Evolutionary conservation across 2,113 vertebrate species (phyloP).

Genomic region (Sclerurus mexicanus): DNA sequence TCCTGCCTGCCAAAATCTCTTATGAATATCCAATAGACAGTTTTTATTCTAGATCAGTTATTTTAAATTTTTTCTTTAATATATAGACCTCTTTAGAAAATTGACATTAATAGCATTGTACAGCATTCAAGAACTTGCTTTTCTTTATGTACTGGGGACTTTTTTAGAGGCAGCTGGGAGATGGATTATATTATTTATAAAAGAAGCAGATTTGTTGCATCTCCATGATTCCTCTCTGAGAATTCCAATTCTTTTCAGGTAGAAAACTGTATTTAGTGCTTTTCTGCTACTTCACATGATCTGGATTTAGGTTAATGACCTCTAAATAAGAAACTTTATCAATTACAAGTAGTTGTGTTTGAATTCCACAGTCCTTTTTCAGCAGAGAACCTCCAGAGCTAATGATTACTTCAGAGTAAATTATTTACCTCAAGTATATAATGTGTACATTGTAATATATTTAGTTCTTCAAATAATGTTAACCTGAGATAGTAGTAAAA

Average conservation of each 20-base stretch:
- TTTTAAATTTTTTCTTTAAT: not conserved
- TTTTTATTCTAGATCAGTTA: not conserved
- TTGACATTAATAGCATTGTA: not conserved
- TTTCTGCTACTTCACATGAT: not conserved
- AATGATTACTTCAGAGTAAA: not conserved
- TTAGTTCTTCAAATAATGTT: not conserved
- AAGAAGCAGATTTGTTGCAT: not conserved
- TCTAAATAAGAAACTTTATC: not conserved
- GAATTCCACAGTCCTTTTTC: not conserved
- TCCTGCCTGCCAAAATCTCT: not conserved
- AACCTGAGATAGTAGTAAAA: not conserved
- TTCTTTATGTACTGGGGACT: not conserved
- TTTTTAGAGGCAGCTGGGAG: not conserved
- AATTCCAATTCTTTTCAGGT: not conserved
- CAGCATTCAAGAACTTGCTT: not conserved
- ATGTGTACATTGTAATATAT: not conserved
- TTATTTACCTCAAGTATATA: not conserved
- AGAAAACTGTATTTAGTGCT: not conserved
- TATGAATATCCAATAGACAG: not conserved
- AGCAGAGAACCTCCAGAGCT: not conserved
- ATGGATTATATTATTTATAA: not conserved
- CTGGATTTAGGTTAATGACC: not conserved
- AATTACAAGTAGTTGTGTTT: not conserved
- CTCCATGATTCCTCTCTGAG: not conserved
- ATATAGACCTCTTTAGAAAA: not conserved